Base-by-base conservation (phyloP, 2,888 invertebrate species). In the Ophraella communa region DNA sequence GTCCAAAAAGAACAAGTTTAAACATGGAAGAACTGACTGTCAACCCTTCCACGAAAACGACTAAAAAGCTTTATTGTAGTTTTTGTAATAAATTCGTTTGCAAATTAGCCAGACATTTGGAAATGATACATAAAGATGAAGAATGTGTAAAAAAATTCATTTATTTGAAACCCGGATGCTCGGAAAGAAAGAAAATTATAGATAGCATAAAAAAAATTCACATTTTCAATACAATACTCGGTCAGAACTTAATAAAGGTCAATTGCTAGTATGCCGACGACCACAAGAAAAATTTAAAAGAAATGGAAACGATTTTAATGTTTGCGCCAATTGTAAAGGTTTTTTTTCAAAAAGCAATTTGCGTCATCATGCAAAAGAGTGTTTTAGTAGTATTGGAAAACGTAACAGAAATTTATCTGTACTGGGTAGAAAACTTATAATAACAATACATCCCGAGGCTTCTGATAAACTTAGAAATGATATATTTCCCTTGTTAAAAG, bases 401-500 rank as follows among this genome's bases (percentile, higher is more conserved):
- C 39, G 61, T 30, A 39, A 51, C 14, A 30, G 62, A 62, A 55
- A 17, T n/a, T 47, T 57, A 8, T 24, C 51, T n/a, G 57, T 62
- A 27, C 57, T 62, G 62, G 60, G 64, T 44, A 11, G 60, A 10
- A 65, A 56, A 51, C 21, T 65, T 5, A 4, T 49, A 45, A 54
- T 47, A n/a, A 23, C 39, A 10, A 33, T 56, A 7, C 60, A 60
- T 61, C 55, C n/a, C n/a, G n/a, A n/a, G n/a, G n/a, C 64, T 18
- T 44, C 44, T 20, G 51, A 55, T 7, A 44, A 17, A 23, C 27
- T 60, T 33, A 4, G 60, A 11, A 44, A 54, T 23, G 47, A 54
- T 23, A n/a, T 64, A 30, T 61, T 65, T 47, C 61, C 61, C 17
- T 49, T 21, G 11, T n/a, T 61, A 11, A 47, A 42, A n/a, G 65